Conservation (phyloP, 2,888 invertebrate species). For the Rhabditoides inermis region DNA sequence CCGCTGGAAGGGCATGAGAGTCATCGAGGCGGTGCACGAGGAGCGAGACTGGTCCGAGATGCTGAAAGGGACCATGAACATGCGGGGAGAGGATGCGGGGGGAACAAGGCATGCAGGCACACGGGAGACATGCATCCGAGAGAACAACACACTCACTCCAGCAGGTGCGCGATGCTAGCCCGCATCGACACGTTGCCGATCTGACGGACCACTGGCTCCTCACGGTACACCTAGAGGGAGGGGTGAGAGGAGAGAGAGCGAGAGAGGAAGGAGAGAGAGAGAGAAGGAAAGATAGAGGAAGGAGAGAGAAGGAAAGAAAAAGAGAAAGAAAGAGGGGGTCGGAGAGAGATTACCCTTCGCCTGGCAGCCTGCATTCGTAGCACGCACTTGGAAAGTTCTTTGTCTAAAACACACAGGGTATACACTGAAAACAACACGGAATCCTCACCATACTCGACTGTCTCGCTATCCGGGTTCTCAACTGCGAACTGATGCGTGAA, state of each 20-base stretch:
- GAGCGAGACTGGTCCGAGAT: too few species aligned
- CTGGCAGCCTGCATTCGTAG: slow-evolving; percentile 8
- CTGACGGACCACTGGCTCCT: slow-evolving; percentile 22
- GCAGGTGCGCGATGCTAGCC: slow-evolving; percentile 22
- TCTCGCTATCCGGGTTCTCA: slow-evolving; percentile 55
- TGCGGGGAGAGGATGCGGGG: not conserved
- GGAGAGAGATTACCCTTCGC: too few species aligned
- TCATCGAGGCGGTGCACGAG: too few species aligned
- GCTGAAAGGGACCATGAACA: slow-evolving; percentile 3
- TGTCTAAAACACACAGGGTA: slow-evolving; percentile 8
- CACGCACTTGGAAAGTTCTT: slow-evolving; percentile 11
- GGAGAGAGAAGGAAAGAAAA: too few species aligned
- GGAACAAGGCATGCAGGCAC: not conserved
- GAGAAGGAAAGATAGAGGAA: too few species aligned
- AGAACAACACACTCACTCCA: slow-evolving; percentile 22
- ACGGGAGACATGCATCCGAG: not conserved
- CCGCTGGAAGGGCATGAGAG: too few species aligned
- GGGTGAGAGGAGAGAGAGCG: too few species aligned
- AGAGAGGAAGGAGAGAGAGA: too few species aligned
- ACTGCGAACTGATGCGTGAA: slow-evolving; percentile 96
- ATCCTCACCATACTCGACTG: too few species aligned
- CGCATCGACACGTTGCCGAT: slow-evolving; percentile 27
- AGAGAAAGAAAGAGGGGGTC: too few species aligned
- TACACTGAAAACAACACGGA: not conserved
- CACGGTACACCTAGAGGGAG: slow-evolving; percentile 6